These are phyloP conservation scores for Argopecten irradians DNA, from an alignment of 1,140 invertebrate species.

Conservation along the genomic window DNA sequence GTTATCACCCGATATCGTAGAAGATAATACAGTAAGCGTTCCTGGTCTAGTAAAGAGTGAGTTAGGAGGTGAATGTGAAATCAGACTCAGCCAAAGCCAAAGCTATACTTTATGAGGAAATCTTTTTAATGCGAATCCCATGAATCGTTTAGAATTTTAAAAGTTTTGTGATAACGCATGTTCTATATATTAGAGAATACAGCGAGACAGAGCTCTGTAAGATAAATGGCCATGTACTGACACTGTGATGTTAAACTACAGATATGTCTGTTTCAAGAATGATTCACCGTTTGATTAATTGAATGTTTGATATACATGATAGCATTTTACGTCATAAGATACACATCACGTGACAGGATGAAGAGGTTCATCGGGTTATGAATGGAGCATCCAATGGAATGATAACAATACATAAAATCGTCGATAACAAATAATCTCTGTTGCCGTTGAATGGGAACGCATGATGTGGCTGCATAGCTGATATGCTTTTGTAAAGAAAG, in stretches of 20 bases:
- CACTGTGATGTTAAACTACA: neutral
- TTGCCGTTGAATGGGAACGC: neutral
- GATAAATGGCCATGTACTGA: neutral
- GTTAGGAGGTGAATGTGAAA: neutral
- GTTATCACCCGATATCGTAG: too few species aligned
- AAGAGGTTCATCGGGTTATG: neutral
- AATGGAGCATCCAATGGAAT: neutral
- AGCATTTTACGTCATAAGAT: neutral
- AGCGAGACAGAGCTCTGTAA: neutral
- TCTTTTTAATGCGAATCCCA: neutral
- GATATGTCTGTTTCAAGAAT: neutral
- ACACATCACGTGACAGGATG: neutral
- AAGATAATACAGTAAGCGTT: too few species aligned
- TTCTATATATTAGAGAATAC: neutral
- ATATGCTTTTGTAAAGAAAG: too few species aligned
- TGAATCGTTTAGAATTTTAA: too few species aligned
- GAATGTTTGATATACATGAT: neutral
- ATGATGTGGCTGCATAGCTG: too few species aligned
- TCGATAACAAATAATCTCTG: neutral
- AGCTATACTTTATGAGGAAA: neutral
- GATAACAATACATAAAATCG: neutral
- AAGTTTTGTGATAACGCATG: neutral
- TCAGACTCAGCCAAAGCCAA: neutral
- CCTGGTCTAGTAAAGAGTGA: too few species aligned
- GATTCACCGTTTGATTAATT: neutral